Percentiles rank a stretch among this genome's conserved stretches.
Conservation (phyloP, 2,888 invertebrate species). For the Heliconius cydno region DNA sequence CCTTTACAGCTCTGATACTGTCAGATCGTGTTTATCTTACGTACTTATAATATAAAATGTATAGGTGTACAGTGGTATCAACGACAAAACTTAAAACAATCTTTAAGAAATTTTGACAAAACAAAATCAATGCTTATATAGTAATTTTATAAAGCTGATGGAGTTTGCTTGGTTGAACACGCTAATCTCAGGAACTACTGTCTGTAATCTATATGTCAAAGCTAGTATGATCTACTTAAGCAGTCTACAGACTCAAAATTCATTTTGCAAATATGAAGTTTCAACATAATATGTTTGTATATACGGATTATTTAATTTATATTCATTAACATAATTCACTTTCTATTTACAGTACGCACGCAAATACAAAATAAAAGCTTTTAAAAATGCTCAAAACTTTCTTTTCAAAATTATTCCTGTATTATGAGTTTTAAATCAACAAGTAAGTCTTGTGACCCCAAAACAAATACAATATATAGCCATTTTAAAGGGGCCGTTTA, state of each 20-base stretch:
- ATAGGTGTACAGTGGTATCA: too few relatives aligned
- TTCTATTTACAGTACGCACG: neutral
- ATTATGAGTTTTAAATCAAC: conserved; percentile 26
- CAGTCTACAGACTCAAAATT: too few relatives aligned
- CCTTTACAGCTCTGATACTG: conserved; percentile 38
- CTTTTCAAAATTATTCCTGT: conserved; percentile 7
- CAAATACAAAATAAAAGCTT: neutral
- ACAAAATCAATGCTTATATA: too few relatives aligned
- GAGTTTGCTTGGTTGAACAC: too few relatives aligned
- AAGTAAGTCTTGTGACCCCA: conserved; percentile 15
- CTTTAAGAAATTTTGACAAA: too few relatives aligned
- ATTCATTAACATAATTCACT: conserved; percentile 12
- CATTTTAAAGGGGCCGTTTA: conserved; percentile 12
- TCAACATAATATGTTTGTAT: neutral
- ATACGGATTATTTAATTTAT: neutral
- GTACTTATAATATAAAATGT: neutral
- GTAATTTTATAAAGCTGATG: too few relatives aligned
- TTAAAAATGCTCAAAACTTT: neutral
- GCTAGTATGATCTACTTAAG: too few relatives aligned
- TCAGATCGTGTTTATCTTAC: conserved; percentile 26
- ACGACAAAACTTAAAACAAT: too few relatives aligned
- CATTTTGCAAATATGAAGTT: too few relatives aligned
- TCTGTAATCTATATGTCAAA: too few relatives aligned
- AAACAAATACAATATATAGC: conserved; percentile 16
- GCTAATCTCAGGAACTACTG: too few relatives aligned